These are phyloP conservation scores for Ormyrus pomaceus DNA, from an alignment of 2,888 invertebrate species.

Conservation along the genomic window DNA sequence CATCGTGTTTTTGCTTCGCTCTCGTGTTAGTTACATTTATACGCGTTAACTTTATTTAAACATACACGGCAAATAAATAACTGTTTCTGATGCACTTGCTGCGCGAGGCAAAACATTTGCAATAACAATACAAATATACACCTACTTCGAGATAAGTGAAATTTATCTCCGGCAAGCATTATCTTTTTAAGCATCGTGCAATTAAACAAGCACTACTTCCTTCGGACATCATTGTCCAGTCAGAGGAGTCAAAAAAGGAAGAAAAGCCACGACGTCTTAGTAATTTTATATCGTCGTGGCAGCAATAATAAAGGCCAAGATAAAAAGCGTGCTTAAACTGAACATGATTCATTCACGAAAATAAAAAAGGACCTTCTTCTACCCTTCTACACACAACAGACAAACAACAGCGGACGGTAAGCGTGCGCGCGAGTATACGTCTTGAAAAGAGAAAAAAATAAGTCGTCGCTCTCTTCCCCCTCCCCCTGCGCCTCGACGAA, in stretches of 20 bases:
- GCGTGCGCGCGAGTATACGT: background rate
- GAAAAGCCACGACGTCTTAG: constrained; percentile 12
- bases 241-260: constrained; percentile 3
- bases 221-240: too few species aligned
- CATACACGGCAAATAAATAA: too few species aligned
- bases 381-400: constrained; percentile 15
- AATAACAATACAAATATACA: too few species aligned
- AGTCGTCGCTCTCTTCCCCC: background rate
- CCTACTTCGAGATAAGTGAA: too few species aligned
- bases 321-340: background rate
- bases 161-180: too few species aligned
- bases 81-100: too few species aligned
- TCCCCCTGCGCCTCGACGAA: background rate
- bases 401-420: background rate
- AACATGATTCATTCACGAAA: constrained; percentile 34
- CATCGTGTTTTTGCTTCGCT: too few species aligned
- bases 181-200: too few species aligned
- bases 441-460: constrained; percentile 11
- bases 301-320: constrained; percentile 2
- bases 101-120: too few species aligned
- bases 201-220: background rate
- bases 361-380: constrained; percentile 35
- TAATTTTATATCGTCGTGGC: constrained; percentile 18
- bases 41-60: too few species aligned
- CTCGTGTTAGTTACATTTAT: too few species aligned